phyloP scores from a whole-genome alignment of 2,797 vertebrate genomes.

The Benthosema pterotum region DNA sequence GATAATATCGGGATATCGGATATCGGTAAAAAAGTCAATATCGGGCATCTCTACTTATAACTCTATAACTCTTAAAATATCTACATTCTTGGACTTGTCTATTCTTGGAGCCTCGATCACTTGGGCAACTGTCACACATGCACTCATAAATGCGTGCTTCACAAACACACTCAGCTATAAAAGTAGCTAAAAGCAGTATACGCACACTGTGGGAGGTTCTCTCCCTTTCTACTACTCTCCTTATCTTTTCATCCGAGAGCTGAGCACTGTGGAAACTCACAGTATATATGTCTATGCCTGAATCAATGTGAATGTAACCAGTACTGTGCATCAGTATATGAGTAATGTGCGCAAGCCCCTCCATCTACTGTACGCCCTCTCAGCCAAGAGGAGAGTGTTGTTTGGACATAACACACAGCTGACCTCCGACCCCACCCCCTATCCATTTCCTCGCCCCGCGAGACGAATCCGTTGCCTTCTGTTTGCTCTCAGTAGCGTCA shows the following conservation, averaged over 20 bases:
- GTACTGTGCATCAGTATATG: neutral
- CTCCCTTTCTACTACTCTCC: conserved; percentile 1
- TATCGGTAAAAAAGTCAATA: too few species aligned
- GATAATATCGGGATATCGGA: too few species aligned
- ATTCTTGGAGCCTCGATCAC: too few species aligned
- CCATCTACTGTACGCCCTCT: conserved; percentile 3
- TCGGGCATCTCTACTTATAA: too few species aligned
- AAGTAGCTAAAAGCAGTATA: too few species aligned
- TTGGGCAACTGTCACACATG: too few species aligned
- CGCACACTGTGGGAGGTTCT: neutral
- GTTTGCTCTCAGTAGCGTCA: neutral
- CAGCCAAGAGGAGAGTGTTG: neutral
- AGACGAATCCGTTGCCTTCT: neutral
- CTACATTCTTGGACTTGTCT: too few species aligned
- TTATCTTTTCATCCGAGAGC: conserved; percentile 36
- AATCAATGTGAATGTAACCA: conserved; percentile 3
- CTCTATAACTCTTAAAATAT: too few species aligned
- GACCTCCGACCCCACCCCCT: conserved; percentile 25
- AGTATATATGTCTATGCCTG: conserved; percentile 7
- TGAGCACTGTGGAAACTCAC: conserved; percentile 15
- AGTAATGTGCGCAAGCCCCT: too few species aligned
- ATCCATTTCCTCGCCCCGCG: neutral
- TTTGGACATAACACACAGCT: conserved; percentile 21
- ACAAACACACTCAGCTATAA: neutral
- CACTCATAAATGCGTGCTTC: neutral